Evolutionary conservation across 1,140 invertebrate genomes (phyloP), one percentile per base, ranked within the genome.

Genomic region (Cotesia vestalis): DNA sequence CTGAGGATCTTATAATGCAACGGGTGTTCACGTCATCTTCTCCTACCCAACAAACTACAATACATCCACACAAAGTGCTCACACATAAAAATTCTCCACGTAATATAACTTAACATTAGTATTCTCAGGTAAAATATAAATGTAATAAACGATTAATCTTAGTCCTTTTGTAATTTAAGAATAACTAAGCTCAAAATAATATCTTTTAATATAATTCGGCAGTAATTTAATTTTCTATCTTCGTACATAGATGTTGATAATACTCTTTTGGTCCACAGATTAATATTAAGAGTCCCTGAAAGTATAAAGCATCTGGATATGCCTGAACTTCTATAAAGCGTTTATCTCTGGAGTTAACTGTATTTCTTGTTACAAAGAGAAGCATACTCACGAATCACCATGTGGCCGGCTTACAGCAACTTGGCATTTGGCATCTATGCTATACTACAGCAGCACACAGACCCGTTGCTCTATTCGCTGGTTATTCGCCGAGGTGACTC

Each of bases 401-500:
- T 70, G 68, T 70, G 59, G 40, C 38, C 4, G 14, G 27, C 34
- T 14, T 12, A n/a, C 9, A 46, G 40, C 40, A 46, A 64, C 61
- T 75, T 75, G 73, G 76, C 76, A 79, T 82, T 81, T 77, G 78
- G 75, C 78, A 79, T 78, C 27, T 27, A 27, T 27, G 27, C 27
- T 27, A 27, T 27, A 27, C 27, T 27, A 27, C 27, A 3, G 27
- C 3, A 27, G 27, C 3, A 27, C 2, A 27, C 27, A 27, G 27
- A 27, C 79, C 78, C 38, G 76, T 75, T 80, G 77, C 78, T 76
- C 77, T 78, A 81, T 80, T 82, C 79, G 77, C 72, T 77, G 38
- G 4, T 40, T 75, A 73, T 78, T 80, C 73, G 46, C 75, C 72
- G 72, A 77, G 78, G 79, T 83, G 82, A 83, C 79, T 83, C 82